These are phyloP conservation scores for Dexiosoma caninum DNA, from an alignment of 2,888 invertebrate species.

Conservation along the genomic window DNA sequence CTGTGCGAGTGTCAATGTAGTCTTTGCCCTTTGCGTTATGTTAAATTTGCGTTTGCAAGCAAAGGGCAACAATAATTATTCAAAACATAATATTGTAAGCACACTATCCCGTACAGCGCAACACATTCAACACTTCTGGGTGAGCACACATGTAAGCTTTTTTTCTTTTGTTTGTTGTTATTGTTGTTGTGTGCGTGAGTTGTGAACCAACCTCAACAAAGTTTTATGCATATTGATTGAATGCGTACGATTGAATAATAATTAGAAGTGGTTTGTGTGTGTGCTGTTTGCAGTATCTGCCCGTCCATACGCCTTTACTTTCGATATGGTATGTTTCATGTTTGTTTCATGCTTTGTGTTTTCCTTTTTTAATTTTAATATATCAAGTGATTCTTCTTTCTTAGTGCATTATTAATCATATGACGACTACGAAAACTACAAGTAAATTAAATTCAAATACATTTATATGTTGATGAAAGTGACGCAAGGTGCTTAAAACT, in stretches of 20 bases:
- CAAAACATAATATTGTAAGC: conserved; percentile 9
- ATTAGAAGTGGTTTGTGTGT: conserved; percentile 12
- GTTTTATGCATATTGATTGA: conserved; percentile 41
- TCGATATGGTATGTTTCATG: conserved; percentile 14
- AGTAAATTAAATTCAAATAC: background rate
- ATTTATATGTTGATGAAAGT: conserved; percentile 44
- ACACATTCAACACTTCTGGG: background rate
- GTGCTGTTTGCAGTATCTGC: background rate
- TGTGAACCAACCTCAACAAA: conserved; percentile 49
- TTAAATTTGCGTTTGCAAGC: background rate
- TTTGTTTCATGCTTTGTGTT: conserved; percentile 32
- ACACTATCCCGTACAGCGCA: background rate
- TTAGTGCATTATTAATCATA: conserved; percentile 22
- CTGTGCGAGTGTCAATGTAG: background rate
- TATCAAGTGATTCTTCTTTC: conserved; percentile 16
- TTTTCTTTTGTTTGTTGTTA: background rate
- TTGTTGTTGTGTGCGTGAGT: background rate
- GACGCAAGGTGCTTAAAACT: conserved; percentile 62
- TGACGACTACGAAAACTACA: conserved; percentile 15
- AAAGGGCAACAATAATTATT: conserved; percentile 44
- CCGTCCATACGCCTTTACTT: background rate
- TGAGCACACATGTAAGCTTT: background rate
- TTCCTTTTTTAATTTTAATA: conserved; percentile 3
- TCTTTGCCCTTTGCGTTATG: conserved; percentile 18
- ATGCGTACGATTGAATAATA: conserved; percentile 45